Evolutionary conservation across 2,888 invertebrate species (phyloP), one percentile per base, ranked within the genome.

Genomic region (Syrphus vitripennis): DNA sequence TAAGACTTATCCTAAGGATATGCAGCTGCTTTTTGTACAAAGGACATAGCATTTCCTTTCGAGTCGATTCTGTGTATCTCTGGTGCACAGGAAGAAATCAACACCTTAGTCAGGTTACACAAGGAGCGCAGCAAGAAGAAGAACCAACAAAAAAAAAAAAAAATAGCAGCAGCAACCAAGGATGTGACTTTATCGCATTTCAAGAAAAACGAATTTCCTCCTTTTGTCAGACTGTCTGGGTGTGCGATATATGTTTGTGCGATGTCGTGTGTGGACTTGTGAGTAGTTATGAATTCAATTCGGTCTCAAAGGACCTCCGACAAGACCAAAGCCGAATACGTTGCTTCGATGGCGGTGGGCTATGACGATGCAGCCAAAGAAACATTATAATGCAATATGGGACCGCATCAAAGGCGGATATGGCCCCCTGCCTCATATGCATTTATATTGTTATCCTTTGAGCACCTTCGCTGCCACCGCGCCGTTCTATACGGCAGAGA

Each of bases 401-500:
- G 53, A 37, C 50, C 77, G 72, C 67, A 61, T 82, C 82, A 86
- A 82, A 82, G 84, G 72, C 74, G 69, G 84, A 78, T 82, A 50
- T 53, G 45, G 19, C 55, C 29, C 71, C 42, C 65, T 50, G 24
- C 50, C 77, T 86, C 82, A 86, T 86, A 86, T 86, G 86, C 86
- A 86, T 86, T 86, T 86, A 86, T 86, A 86, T 86, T 86, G 86
- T 86, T 67, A 74, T 86, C 77, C 82, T 82, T 86, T 82, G 82
- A 82, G 65, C 21, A 5, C 16, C 31, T 9, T 14, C 14, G 24
- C 2, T 7, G 59, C 5, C 37, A 9, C 3, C 37, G 14, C 10
- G 14, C 10, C n/a, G 26, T 63, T 37, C n/a, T n/a, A 6, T 3
- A 65, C 29, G 29, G 48, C 50, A 37, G 2, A 61, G 2, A 61